Conservation (phyloP, 2,888 invertebrate genomes). For the Oligia fasciuncula region DNA sequence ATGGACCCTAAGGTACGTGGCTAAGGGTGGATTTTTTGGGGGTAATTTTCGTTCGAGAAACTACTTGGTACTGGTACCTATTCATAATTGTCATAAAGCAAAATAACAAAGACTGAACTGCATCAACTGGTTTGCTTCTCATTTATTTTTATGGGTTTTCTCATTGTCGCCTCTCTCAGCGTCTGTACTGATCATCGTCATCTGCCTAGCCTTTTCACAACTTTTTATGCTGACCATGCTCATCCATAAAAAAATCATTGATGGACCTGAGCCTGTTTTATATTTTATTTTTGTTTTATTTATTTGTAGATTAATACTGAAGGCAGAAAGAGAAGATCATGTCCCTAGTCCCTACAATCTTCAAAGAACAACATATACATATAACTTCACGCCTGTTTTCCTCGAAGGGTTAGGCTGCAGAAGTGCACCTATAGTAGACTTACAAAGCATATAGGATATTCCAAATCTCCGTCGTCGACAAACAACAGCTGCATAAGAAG, state of each 20-base stretch:
- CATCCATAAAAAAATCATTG: neutral
- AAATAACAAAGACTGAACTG: neutral
- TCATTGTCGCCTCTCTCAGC: neutral
- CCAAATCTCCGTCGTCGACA: neutral
- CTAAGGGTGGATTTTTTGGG: neutral
- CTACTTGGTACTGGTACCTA: neutral
- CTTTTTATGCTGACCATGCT: neutral
- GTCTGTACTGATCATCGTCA: constrained; percentile 3
- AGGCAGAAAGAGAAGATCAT: constrained; percentile 7
- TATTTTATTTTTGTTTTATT: constrained; percentile 5
- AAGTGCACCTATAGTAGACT: neutral
- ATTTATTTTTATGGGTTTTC: neutral
- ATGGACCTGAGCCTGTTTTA: neutral
- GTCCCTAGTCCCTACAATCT: neutral
- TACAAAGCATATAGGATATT: neutral
- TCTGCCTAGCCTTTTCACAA: neutral
- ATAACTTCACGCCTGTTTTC: too few species aligned
- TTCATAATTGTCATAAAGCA: neutral
- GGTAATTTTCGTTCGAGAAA: neutral
- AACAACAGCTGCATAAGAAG: neutral
- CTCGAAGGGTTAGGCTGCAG: neutral
- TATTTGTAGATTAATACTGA: constrained; percentile 18
- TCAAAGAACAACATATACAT: neutral
- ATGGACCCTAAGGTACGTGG: neutral
- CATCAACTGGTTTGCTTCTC: neutral